Base-by-base conservation (phyloP, 2,113 vertebrate species). In the Chitala chitala region DNA sequence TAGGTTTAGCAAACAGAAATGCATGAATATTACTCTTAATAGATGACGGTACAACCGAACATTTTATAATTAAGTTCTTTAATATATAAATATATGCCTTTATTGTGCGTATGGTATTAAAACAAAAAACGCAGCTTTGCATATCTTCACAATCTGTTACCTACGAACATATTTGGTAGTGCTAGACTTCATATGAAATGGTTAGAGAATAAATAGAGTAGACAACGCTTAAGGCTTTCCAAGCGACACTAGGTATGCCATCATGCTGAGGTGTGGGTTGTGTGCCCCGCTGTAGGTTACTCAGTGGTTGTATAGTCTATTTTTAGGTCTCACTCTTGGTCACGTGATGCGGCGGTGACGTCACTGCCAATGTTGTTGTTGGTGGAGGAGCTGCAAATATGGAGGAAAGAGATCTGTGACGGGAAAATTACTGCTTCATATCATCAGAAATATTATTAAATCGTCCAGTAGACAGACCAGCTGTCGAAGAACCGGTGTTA, bases 381-480 rank as follows among this genome's bases (percentile, higher is more conserved):
- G 79, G 82, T 81, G 78, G 84, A 83, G 80, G 79, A 85, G 82
- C 79, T 81, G 78, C 79, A 81, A 83, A 83, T 79, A 85, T 85
- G 84, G 84, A 85, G 84, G 84, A 83, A 77, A 81, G 79, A 77
- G 82, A 83, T 78, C 78, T 75, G 82, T 77, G 79, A 75, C 54
- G 77, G 83, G 65, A 69, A 79, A 76, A 76, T 72, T 58, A 53
- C 61, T 33, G 76, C 61, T 76, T 78, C 42, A 63, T 22, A 58
- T 5, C 5, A 36, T 63, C 59, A 50, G 61, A 76, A 75, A 61
- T 3, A 71, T 56, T 56, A 54, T 46, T 48, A 58, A 64, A 31
- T 51, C n/a, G 65, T 40, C 38, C 29, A 22, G 29, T 40, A 58
- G 7, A 73, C 36, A 33, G 54, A 53, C 24, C 46, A 61, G 50